Evolutionary conservation across 2,797 vertebrate species (phyloP).

Genomic region (Chrysocyon brachyurus): DNA sequence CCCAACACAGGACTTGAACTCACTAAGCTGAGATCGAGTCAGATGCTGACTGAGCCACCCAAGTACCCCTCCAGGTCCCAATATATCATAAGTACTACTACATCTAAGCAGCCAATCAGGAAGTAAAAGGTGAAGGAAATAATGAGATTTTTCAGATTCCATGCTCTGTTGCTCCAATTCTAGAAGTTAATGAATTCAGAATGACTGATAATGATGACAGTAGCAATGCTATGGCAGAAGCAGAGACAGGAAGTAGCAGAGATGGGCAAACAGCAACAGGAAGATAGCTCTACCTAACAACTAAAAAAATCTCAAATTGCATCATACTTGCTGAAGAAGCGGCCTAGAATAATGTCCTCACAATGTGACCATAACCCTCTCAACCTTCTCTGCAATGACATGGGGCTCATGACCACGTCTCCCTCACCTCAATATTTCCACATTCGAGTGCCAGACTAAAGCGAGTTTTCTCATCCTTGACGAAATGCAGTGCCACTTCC

Average conservation of each 20-base stretch:
- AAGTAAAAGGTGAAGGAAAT: constrained; percentile 33
- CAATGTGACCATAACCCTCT: not conserved
- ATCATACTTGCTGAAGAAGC: not conserved
- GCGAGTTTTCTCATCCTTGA: constrained; percentile 98
- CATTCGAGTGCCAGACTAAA: constrained; percentile 98
- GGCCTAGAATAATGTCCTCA: not conserved
- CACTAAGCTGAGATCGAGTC: not conserved
- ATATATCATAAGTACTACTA: not conserved
- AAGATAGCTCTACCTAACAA: constrained; percentile 26
- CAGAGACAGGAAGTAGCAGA: constrained; percentile 7
- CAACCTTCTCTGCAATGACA: not conserved
- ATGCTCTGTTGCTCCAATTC: not conserved
- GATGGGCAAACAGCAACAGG: not conserved
- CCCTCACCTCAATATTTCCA: constrained; percentile 96
- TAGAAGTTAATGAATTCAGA: constrained; percentile 44
- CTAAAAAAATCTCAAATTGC: constrained; percentile 7
- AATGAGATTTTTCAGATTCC: constrained; percentile 39
- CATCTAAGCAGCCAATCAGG: not conserved
- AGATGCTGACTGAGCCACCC: not conserved
- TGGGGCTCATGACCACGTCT: not conserved
- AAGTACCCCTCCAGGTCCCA: not conserved
- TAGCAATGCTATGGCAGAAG: not conserved
- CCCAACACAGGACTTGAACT: not conserved
- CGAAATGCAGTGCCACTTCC: constrained; percentile 97
- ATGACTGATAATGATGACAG: not conserved